Evolutionary conservation across 1,140 invertebrate genomes (phyloP).

Genomic region (Euura saliciscinereae): DNA sequence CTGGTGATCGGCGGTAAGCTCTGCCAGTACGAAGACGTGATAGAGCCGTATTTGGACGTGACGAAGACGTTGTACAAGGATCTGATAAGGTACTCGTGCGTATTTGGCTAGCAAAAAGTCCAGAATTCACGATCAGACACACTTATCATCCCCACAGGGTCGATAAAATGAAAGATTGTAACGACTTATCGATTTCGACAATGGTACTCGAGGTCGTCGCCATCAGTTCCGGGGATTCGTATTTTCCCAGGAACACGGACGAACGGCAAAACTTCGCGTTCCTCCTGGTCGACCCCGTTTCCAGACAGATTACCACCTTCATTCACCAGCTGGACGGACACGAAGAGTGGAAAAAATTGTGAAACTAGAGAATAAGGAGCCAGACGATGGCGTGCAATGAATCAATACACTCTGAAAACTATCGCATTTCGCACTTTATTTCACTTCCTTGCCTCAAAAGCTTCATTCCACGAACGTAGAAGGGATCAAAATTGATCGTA

Average conservation of each 20-base stretch:
- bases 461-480: too few species aligned
- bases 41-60: conserved; percentile 64
- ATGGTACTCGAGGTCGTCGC: conserved; percentile 53
- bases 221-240: conserved; percentile 40
- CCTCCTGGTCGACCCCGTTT: conserved; percentile 49
- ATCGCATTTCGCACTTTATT: too few species aligned
- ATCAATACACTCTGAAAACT: too few species aligned
- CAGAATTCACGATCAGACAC: conserved; percentile 11
- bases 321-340: conserved; percentile 44
- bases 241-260: conserved; percentile 48
- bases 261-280: conserved; percentile 57
- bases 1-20: conserved; percentile 65
- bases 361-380: not conserved
- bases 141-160: conserved; percentile 43
- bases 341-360: conserved; percentile 2
- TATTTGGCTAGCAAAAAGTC: too few species aligned
- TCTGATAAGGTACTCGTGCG: conserved; percentile 59
- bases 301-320: conserved; percentile 45
- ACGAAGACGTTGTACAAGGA: conserved; percentile 69
- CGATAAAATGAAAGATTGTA: conserved; percentile 37
- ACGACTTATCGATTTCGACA: conserved; percentile 47
- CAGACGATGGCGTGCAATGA: too few species aligned
- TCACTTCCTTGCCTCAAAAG: too few species aligned
- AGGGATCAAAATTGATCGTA: too few species aligned
- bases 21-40: conserved; percentile 68